Conservation (phyloP, 2,888 invertebrate species). For the Drosophila algonquin region DNA sequence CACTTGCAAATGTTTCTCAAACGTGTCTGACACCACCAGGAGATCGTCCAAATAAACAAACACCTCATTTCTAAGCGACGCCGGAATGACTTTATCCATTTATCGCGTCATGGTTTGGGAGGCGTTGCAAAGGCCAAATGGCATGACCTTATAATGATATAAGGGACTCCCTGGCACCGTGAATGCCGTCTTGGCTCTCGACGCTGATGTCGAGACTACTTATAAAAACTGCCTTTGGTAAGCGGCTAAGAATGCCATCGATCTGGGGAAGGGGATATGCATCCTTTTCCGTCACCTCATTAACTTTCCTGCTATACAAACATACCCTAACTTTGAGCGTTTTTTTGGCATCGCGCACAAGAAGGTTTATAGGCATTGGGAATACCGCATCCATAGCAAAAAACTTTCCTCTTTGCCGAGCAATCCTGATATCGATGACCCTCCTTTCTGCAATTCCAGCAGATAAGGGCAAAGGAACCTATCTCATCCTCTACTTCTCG, state of each 20-base stretch:
- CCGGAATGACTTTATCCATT: no score
- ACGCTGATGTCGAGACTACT: neutral
- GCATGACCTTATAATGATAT: neutral
- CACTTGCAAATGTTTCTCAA: neutral
- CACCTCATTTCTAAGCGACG: neutral
- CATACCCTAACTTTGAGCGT: neutral
- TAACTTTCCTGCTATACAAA: neutral
- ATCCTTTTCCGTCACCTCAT: neutral
- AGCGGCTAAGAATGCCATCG: no score
- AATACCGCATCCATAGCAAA: neutral
- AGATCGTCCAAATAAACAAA: neutral
- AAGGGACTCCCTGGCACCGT: no score
- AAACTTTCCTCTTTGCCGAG: neutral
- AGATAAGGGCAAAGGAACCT: neutral
- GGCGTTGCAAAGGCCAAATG: slow-evolving; percentile 2
- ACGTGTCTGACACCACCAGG: neutral
- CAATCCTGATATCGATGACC: slow-evolving; percentile 5
- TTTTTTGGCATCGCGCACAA: no score
- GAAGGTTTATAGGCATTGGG: no score
- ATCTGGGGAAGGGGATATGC: no score
- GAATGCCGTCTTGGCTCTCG: no score
- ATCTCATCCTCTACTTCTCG: neutral
- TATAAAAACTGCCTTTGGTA: neutral
- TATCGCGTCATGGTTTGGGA: neutral
- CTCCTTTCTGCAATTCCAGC: slow-evolving; percentile 7